A percentile compares a stretch with the other conserved stretches of the same genome.
Conservation (phyloP, 2,888 invertebrate genomes). For the Cyaniris semiargus region DNA sequence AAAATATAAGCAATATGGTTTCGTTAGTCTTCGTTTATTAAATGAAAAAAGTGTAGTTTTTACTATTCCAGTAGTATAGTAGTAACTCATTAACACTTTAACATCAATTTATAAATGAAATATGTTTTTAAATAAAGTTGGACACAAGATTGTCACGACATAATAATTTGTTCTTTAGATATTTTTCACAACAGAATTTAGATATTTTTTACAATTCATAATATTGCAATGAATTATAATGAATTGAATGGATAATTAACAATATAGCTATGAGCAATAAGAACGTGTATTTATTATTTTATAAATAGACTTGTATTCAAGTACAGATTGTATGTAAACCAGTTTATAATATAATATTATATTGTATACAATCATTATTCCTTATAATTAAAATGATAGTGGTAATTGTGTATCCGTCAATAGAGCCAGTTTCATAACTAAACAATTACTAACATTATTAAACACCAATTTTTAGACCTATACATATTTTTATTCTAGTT, state of each 20-base stretch:
- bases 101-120: neutral
- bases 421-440: neutral
- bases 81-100: neutral
- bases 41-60: neutral
- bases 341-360: too few species aligned
- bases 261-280: neutral
- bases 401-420: neutral
- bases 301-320: neutral
- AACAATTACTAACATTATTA: neutral
- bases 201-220: too few species aligned
- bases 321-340: neutral
- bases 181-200: too few species aligned
- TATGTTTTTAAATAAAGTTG: neutral
- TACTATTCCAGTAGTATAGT: neutral
- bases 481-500: neutral
- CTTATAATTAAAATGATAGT: neutral
- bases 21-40: neutral
- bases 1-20: neutral
- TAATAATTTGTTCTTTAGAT: neutral
- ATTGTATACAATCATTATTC: neutral
- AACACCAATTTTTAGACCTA: slow-evolving; percentile 16
- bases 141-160: neutral
- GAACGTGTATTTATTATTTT: neutral
- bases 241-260: neutral
- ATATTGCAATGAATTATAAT: neutral